phyloP scores from a whole-genome alignment of 1,140 invertebrate genomes.

The Caenorhabditis brenneri region DNA sequence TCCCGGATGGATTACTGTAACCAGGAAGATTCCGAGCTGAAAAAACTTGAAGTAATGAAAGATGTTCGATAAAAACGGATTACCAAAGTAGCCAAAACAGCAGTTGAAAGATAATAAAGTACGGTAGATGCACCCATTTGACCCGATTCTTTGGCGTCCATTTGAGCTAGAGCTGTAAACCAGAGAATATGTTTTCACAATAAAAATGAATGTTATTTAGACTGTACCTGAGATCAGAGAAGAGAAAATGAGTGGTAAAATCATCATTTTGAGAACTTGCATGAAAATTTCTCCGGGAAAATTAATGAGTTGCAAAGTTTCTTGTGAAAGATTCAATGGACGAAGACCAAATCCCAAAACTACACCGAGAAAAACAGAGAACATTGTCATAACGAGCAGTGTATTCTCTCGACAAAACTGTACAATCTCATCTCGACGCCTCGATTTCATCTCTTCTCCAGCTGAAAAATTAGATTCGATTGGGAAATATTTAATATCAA shows the following conservation, averaged over 20 bases:
- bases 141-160: constrained; percentile 63
- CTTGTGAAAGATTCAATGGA: constrained; percentile 58
- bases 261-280: constrained; percentile 52
- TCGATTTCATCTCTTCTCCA: constrained; percentile 24
- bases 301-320: constrained; percentile 64
- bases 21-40: constrained; percentile 72
- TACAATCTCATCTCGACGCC: constrained; percentile 5
- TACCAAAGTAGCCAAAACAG: constrained; percentile 72
- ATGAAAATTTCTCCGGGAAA: constrained; percentile 62
- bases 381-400: constrained; percentile 66
- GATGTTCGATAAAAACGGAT: not conserved
- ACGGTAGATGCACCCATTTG: constrained; percentile 72
- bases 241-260: constrained; percentile 58
- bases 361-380: constrained; percentile 64
- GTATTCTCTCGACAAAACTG: constrained; percentile 62
- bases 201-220: not conserved
- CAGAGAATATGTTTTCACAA: not conserved
- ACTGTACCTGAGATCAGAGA: constrained; percentile 56
- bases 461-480: constrained; percentile 10
- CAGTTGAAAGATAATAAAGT: constrained; percentile 73
- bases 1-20: constrained; percentile 72
- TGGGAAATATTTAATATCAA: not conserved
- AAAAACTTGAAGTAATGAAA: not conserved
- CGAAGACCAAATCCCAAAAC: constrained; percentile 63
- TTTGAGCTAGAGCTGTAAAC: constrained; percentile 59